Evolutionary conservation across 2,888 invertebrate species (phyloP), one percentile per base, ranked within the genome.

Genomic region (Erebia epiphron): DNA sequence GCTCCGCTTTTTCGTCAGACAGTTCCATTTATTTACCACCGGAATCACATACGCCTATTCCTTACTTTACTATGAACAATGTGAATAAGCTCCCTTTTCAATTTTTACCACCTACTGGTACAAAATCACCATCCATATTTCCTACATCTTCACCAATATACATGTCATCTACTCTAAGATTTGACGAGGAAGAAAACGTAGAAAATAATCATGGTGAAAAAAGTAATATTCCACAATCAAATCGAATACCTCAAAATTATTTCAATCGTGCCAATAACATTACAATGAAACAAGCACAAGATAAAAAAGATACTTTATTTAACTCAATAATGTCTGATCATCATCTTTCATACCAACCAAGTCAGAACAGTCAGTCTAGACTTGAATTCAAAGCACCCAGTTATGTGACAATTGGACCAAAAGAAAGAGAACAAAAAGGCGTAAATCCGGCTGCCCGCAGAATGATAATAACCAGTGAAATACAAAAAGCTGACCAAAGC

Each of bases 1-100:
- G 79, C 73, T 78, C 86, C 50, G 81, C 81, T 18, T 88, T 83
- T 75, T 79, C 86, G 21, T 84, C 90, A 18, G 91, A 91, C 62
- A 89, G 85, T 75, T 85, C 90, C 43, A 80, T 89, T 70, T 91
- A 90, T 76, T 82, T 92, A 58, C 89, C 91, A 43, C 90, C 90
- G 9, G 91, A 92, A 77, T 83, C 89, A 60, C 89, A 90, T 52
- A 88, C 89, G 9, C 77, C 87, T 41, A 77, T 85, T 18, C 90
- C 92, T 14, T 89, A 88, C 77, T 90, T 84, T 68, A 79, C 87
- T 50, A 80, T 88, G 60, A 92, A 89, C 71, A 86, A 87, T 77
- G 75, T 83, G 9, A 87, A 88, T 69, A 87, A 90, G 75, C 79
- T 91, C 7, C 86, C 83, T 49, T 90, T 83, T 72, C 88, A 87